phyloP scores from a whole-genome alignment of 2,888 invertebrate genomes.

The Pachycephus smyrnensis region DNA sequence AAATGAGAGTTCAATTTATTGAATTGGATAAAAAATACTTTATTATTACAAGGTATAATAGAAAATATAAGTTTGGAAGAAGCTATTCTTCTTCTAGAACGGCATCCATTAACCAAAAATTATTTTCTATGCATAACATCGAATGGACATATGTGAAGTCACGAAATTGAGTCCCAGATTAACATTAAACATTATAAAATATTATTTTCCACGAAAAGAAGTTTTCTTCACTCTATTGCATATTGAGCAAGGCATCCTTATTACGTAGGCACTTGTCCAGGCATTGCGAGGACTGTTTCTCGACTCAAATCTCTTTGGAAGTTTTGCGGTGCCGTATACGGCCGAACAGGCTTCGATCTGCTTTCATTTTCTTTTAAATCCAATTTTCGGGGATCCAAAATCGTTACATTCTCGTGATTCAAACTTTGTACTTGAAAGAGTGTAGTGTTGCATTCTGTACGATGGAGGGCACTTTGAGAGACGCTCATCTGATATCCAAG shows the following conservation, averaged over 20 bases:
- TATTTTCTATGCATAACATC: background rate
- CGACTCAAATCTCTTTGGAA: conserved; percentile 32
- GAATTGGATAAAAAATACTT: background rate
- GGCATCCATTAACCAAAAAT: background rate
- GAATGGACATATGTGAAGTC: background rate
- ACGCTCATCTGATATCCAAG: conserved; percentile 33
- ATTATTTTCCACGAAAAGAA: background rate
- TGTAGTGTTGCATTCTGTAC: conserved; percentile 23
- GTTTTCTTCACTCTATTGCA: background rate
- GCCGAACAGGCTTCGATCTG: conserved; percentile 35
- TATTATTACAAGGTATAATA: background rate
- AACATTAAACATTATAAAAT: conserved; percentile 11
- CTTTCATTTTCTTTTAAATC: conserved; percentile 17
- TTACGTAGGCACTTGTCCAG: conserved; percentile 51
- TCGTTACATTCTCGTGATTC: conserved; percentile 34
- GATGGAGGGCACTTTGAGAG: conserved; percentile 25
- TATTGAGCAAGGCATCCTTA: conserved; percentile 8
- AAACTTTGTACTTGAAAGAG: conserved; percentile 29
- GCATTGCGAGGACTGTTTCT: conserved; percentile 42
- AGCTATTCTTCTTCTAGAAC: background rate
- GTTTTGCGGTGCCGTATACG: conserved; percentile 51
- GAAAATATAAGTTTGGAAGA: background rate
- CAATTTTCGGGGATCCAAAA: conserved; percentile 39
- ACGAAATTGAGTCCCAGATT: background rate
- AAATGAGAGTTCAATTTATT: background rate